phyloP scores from a whole-genome alignment of 2,888 invertebrate species.

The Oxyteleia sp. region DNA sequence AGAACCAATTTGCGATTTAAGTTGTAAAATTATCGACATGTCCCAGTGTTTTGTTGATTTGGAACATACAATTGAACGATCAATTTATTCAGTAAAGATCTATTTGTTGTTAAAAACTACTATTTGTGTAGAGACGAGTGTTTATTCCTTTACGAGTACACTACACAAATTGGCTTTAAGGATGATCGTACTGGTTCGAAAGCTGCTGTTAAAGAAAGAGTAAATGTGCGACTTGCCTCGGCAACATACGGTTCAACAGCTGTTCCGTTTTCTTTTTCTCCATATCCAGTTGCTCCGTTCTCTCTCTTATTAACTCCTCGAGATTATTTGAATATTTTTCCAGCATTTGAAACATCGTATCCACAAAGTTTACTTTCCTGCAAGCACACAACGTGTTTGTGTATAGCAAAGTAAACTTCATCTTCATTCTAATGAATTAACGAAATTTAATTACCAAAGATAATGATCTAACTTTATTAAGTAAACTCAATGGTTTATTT shows the following conservation, averaged over 20 bases:
- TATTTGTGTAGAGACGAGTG: too few species aligned
- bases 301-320: constrained; percentile 96
- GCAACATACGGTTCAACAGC: constrained; percentile 95
- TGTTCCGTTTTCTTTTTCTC: constrained; percentile 99
- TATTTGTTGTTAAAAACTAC: too few species aligned
- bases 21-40: too few species aligned
- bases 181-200: constrained; percentile 1
- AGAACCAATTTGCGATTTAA: too few species aligned
- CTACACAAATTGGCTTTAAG: neutral
- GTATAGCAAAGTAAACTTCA: neutral
- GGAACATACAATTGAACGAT: too few species aligned
- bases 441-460: constrained; percentile 3
- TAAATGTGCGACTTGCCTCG: constrained; percentile 89
- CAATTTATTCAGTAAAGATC: too few species aligned
- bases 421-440: neutral
- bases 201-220: constrained; percentile 4
- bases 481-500: too few species aligned
- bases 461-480: too few species aligned
- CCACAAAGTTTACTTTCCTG: constrained; percentile 97
- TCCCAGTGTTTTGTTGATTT: too few species aligned
- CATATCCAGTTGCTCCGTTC: constrained; percentile 97
- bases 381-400: constrained; percentile 73
- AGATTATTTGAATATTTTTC: constrained; percentile 98
- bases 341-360: constrained; percentile 98
- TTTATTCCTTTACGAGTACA: constrained; percentile 1